Percentiles rank a stretch among this genome's conserved stretches.
Evolutionary conservation across 1,140 invertebrate species (phyloP).

Genomic region (Cataglyphis hispanica): DNA sequence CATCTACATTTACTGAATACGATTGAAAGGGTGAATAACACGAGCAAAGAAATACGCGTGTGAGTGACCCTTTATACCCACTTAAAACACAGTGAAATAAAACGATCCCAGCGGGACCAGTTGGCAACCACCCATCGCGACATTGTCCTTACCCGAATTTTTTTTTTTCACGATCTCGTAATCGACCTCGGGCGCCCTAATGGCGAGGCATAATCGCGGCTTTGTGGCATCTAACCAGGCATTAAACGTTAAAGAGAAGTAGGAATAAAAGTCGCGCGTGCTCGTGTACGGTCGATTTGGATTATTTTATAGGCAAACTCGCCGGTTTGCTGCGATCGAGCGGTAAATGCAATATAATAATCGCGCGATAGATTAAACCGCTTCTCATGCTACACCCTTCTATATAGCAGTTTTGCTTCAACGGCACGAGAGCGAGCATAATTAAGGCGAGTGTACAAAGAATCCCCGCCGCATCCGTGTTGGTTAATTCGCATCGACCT

Average conservation of each 20-base stretch:
- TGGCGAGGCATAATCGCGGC: constrained; percentile 75
- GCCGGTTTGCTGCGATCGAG: constrained; percentile 35
- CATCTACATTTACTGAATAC: background rate
- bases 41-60: constrained; percentile 14
- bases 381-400: constrained; percentile 53
- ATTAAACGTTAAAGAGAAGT: constrained; percentile 69
- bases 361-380: constrained; percentile 57
- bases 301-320: constrained; percentile 49
- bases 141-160: constrained; percentile 79
- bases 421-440: constrained; percentile 47
- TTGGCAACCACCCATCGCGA: constrained; percentile 85
- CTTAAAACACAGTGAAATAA: constrained; percentile 78
- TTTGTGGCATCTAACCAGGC: constrained; percentile 68
- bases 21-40: constrained; percentile 20
- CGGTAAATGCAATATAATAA: constrained; percentile 60
- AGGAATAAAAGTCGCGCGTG: constrained; percentile 55
- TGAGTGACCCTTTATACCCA: constrained; percentile 64
- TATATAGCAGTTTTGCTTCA: constrained; percentile 39
- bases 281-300: constrained; percentile 39
- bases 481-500: constrained; percentile 74
- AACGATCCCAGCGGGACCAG: constrained; percentile 83
- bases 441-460: constrained; percentile 59
- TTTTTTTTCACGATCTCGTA: constrained; percentile 75
- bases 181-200: constrained; percentile 81
- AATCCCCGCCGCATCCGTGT: constrained; percentile 61